Evolutionary conservation across 2,113 vertebrate species (phyloP).

Genomic region (Ondatra zibethicus): DNA sequence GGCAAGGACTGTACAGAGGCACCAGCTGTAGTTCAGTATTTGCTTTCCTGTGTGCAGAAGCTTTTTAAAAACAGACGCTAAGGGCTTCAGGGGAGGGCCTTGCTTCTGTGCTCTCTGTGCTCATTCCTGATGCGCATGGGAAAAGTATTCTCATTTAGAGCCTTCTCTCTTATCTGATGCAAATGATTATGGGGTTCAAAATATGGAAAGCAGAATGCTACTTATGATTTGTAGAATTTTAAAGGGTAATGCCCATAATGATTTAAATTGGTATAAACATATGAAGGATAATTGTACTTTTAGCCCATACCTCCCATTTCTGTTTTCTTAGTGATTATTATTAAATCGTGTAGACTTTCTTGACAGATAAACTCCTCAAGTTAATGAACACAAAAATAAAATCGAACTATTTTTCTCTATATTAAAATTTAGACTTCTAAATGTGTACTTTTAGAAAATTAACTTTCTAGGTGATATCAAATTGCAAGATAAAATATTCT

Average conservation of each 20-base stretch:
- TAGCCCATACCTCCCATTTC: neutral
- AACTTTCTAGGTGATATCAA: neutral
- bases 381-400: slow-evolving; percentile 25
- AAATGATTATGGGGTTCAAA: slow-evolving; percentile 13
- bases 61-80: slow-evolving; percentile 36
- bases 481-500: neutral
- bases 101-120: slow-evolving; percentile 1
- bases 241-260: neutral
- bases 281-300: neutral
- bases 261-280: slow-evolving; percentile 20
- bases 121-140: slow-evolving; percentile 11
- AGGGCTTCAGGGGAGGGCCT: slow-evolving; percentile 21
- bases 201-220: slow-evolving; percentile 4
- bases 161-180: slow-evolving; percentile 16
- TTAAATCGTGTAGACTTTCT: neutral
- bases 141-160: slow-evolving; percentile 45
- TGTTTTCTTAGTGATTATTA: slow-evolving; percentile 5
- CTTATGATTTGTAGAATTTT: slow-evolving; percentile 29
- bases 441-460: slow-evolving; percentile 6
- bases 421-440: slow-evolving; percentile 35
- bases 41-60: slow-evolving; percentile 34
- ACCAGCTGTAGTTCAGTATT: neutral
- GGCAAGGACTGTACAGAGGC: neutral
- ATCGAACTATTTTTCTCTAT: slow-evolving; percentile 22
- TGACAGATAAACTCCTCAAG: neutral